Percentiles rank a stretch among this genome's conserved stretches.
These are phyloP conservation scores for Dasypolia templi DNA, from an alignment of 2,888 invertebrate genomes.

Conservation along the genomic window DNA sequence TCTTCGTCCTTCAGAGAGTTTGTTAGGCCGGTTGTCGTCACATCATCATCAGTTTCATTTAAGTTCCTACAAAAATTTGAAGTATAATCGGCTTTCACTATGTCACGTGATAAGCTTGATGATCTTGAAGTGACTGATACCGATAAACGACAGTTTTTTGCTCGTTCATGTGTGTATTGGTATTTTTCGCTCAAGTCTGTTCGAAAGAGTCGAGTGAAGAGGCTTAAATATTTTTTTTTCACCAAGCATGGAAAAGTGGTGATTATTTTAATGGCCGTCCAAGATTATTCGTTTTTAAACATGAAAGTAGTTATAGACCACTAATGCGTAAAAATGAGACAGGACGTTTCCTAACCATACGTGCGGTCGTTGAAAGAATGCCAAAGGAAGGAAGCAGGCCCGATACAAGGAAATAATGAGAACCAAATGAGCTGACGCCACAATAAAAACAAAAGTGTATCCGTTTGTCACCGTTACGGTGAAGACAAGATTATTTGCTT, in stretches of 20 bases:
- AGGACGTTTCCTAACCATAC: slow-evolving; percentile 3
- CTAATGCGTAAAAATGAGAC: slow-evolving; percentile 9
- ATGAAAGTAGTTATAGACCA: background rate
- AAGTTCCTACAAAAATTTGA: slow-evolving; percentile 20
- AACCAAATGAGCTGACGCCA: slow-evolving; percentile 45
- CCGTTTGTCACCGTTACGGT: slow-evolving; percentile 29
- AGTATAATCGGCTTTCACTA: background rate
- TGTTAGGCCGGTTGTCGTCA: slow-evolving; percentile 45
- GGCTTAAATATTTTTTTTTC: slow-evolving; percentile 18
- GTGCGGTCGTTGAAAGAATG: slow-evolving; percentile 45
- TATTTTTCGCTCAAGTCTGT: slow-evolving; percentile 3
- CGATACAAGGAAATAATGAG: slow-evolving; percentile 34
- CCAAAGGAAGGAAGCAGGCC: slow-evolving; percentile 32
- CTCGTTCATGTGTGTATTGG: background rate
- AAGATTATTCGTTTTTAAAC: slow-evolving; percentile 12
- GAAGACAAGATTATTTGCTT: slow-evolving; percentile 27
- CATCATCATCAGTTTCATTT: no score
- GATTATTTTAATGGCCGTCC: slow-evolving; percentile 8
- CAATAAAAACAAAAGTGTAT: slow-evolving; percentile 48
- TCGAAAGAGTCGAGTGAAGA: slow-evolving; percentile 2
- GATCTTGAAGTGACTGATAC: slow-evolving; percentile 45
- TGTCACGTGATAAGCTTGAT: slow-evolving; percentile 41
- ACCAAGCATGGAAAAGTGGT: background rate
- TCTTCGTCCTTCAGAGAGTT: slow-evolving; percentile 40
- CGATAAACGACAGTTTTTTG: slow-evolving; percentile 41